phyloP scores from a whole-genome alignment of 2,888 invertebrate genomes.

The Xestia xanthographa region DNA sequence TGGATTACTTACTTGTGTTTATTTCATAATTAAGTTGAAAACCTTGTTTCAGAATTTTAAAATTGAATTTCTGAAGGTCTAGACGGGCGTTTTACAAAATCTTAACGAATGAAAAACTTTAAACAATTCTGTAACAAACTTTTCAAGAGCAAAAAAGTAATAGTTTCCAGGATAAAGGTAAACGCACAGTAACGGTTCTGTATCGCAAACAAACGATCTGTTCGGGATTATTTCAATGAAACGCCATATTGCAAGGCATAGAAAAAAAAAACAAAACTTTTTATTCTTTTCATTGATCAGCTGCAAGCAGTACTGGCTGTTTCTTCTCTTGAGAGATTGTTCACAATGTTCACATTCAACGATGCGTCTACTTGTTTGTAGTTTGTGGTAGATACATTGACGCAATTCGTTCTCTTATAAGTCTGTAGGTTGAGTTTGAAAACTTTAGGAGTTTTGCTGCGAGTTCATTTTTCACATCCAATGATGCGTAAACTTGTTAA shows the following conservation, averaged over 20 bases:
- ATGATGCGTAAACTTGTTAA: background rate
- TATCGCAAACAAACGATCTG: background rate
- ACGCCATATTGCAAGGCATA: background rate
- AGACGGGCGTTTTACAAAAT: background rate
- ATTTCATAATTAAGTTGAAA: slow-evolving; percentile 5
- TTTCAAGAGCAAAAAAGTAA: background rate
- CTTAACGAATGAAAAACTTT: background rate
- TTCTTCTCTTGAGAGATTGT: background rate
- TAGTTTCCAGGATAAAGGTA: background rate
- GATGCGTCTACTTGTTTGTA: background rate
- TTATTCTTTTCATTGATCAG: background rate
- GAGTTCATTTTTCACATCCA: background rate
- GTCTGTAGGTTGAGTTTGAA: no score
- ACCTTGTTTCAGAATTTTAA: background rate
- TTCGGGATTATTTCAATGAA: background rate
- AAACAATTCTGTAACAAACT: background rate
- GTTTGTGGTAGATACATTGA: background rate
- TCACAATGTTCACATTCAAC: background rate
- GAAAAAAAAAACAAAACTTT: background rate
- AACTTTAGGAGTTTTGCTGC: no score
- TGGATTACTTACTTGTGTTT: background rate
- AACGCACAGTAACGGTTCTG: background rate
- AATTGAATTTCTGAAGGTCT: background rate
- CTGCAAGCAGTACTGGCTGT: no score
- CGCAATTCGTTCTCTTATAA: background rate